These are phyloP conservation scores for Phylloscopus whistleri DNA, from an alignment of 2,113 vertebrate species.

Conservation along the genomic window DNA sequence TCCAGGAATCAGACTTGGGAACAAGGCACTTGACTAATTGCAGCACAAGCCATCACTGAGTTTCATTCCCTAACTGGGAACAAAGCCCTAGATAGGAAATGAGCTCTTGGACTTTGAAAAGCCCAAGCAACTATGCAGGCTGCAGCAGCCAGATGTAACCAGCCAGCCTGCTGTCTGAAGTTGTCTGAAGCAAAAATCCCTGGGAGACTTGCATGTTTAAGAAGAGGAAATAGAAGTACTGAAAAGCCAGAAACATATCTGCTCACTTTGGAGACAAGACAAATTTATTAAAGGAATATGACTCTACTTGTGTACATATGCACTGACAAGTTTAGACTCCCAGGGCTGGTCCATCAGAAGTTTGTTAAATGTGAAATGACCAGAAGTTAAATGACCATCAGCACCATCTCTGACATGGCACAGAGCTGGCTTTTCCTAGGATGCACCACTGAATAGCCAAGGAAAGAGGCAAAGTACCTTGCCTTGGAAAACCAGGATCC, in stretches of 20 bases:
- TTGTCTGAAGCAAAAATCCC: background rate
- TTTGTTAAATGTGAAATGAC: background rate
- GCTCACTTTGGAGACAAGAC: background rate
- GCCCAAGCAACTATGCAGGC: background rate
- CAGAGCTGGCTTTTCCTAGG: background rate
- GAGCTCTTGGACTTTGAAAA: background rate
- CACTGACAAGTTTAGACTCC: background rate
- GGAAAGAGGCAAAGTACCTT: background rate
- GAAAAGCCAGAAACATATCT: background rate
- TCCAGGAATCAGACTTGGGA: background rate
- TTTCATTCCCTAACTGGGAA: background rate
- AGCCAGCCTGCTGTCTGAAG: background rate
- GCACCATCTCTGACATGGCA: background rate
- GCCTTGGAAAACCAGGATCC: background rate
- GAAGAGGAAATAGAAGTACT: background rate
- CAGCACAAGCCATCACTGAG: background rate
- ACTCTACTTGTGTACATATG: background rate
- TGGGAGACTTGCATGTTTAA: background rate
- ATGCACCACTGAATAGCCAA: accelerated
- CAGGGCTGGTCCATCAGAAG: background rate
- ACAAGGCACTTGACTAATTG: background rate
- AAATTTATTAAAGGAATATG: background rate
- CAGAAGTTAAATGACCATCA: background rate
- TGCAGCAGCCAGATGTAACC: background rate
- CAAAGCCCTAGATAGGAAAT: background rate